Evolutionary conservation across 2,797 vertebrate species (phyloP), one percentile per base, ranked within the genome.

Genomic region (Adrianichthys oophorus): DNA sequence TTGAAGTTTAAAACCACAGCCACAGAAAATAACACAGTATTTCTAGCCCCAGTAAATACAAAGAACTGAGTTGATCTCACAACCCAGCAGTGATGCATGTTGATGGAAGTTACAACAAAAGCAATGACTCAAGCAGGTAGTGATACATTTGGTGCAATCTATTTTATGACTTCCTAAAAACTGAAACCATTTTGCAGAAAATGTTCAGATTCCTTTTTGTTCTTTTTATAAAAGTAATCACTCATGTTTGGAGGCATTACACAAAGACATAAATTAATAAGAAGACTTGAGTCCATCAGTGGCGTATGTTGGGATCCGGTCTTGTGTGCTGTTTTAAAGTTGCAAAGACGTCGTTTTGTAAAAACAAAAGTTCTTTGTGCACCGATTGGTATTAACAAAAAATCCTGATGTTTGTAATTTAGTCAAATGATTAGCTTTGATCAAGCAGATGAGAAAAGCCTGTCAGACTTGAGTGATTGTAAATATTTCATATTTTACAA

Each of bases 81-180:
- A 65, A 62, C 41, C 21, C 58, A 79, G 70, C 66, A 64, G 53
- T 44, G 43, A 57, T 51, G 49, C 41, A 69, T 56, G 32, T 79
- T 59, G 37, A 17, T 61, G 45, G 21, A 59, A 42, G 44, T 21
- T 21, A 37, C 19, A 48, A 44, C 21, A 50, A 45, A 62, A 58
- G 12, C n/a, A 13, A 23, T 4, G 12, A 52, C 43, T 74, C 48
- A 56, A 71, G 56, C 44, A 71, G 62, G 59, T 24, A 54, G 46
- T 12, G 48, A 44, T 47, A 41, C 32, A 70, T 68, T 17, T 50
- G 41, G 24, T 58, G 37, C 44, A 32, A 41, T 61, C 32, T 61
- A 48, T 2, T 44, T 70, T 62, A 49, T 59, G 45, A 15, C 52
- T 52, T 41, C 68, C 65, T 13, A 41, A 55, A 75, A 56, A 74